phyloP scores from a whole-genome alignment of 2,888 invertebrate species.

The Thereva nobilitata region DNA sequence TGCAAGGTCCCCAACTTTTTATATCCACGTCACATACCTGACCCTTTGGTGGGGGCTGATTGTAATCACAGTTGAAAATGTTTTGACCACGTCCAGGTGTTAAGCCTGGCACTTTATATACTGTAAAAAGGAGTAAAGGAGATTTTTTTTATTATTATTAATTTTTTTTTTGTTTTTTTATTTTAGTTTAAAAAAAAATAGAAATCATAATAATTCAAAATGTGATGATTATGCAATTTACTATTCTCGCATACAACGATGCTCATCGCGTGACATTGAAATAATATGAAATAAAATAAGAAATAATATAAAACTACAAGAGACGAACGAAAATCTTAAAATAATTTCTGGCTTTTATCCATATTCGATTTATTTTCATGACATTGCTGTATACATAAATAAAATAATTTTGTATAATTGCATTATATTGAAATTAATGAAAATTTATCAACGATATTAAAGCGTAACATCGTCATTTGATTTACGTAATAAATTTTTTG shows the following conservation, averaged over 20 bases:
- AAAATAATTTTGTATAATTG: too few relatives aligned
- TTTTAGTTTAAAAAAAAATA: too few relatives aligned
- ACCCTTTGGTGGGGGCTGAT: constrained; percentile 69
- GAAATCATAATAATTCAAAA: too few relatives aligned
- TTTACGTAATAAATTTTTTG: too few relatives aligned
- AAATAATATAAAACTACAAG: neutral
- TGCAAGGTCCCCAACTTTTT: constrained; percentile 78
- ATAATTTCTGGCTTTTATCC: constrained; percentile 24
- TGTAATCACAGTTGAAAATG: constrained; percentile 76
- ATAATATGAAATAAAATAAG: constrained; percentile 7
- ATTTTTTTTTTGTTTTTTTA: too few relatives aligned
- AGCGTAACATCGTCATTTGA: too few relatives aligned
- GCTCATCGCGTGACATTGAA: constrained; percentile 9
- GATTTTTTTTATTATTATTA: too few relatives aligned
- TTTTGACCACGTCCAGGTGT: constrained; percentile 75
- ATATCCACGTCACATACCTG: constrained; percentile 89
- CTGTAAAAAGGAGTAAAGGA: constrained; percentile 55
- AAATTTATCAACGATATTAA: too few relatives aligned
- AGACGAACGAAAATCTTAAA: neutral
- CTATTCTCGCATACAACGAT: too few relatives aligned
- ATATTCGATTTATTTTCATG: constrained; percentile 15
- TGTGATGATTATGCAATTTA: too few relatives aligned
- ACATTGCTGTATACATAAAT: neutral
- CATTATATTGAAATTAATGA: too few relatives aligned
- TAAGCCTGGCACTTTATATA: constrained; percentile 73